A percentile compares a stretch with the other conserved stretches of the same genome.
Conservation (phyloP, 2,888 invertebrate species). For the Lepidocyrtoides sp. region DNA sequence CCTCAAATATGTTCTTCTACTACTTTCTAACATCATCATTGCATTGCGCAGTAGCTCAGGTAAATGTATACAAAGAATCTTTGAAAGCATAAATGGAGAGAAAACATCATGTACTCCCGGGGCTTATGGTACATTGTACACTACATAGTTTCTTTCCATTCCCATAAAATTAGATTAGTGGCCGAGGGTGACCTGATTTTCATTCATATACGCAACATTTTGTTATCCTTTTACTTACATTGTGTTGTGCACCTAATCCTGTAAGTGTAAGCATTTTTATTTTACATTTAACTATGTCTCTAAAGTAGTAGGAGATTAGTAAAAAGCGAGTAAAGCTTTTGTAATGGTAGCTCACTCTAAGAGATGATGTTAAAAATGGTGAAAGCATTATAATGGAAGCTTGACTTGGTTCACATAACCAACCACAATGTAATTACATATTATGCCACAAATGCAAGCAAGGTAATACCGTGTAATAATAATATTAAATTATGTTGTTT, state of each 20-base stretch:
- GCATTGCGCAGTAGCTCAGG: too few species aligned
- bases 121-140: background rate
- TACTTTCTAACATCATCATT: background rate
- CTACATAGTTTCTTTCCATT: background rate
- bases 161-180: conserved; percentile 22
- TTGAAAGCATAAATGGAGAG: background rate
- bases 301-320: too few species aligned
- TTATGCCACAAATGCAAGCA: background rate
- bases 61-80: background rate
- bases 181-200: conserved; percentile 10
- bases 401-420: background rate
- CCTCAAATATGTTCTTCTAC: background rate
- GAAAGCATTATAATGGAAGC: background rate
- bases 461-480: background rate
- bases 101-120: background rate
- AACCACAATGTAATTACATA: background rate
- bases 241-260: background rate
- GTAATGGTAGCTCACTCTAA: too few species aligned
- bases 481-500: background rate
- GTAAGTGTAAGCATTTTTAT: background rate
- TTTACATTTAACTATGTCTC: background rate
- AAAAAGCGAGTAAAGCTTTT: too few species aligned
- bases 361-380: background rate
- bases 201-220: background rate
- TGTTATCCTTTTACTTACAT: background rate